These are phyloP conservation scores for Sternotherus odoratus DNA, from an alignment of 2,797 vertebrate genomes.

Conservation along the genomic window DNA sequence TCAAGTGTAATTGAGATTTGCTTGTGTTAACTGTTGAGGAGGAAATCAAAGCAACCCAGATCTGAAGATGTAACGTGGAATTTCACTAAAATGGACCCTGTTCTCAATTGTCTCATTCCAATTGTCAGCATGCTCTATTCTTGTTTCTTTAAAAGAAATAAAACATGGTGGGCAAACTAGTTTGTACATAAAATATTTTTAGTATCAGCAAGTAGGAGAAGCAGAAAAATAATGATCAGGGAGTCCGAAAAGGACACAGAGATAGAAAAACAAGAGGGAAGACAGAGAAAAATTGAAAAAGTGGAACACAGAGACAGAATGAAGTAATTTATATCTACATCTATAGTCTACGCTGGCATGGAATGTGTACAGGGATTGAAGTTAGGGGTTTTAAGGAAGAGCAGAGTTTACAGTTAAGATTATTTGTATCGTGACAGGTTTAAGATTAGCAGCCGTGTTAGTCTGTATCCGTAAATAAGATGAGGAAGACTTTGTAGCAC, in stretches of 20 bases:
- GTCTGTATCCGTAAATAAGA: no score
- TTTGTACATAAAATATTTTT: background rate
- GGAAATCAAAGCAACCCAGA: background rate
- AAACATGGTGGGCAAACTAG: background rate
- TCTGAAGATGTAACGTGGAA: background rate
- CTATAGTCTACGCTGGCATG: background rate
- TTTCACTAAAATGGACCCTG: background rate
- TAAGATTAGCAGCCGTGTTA: no score
- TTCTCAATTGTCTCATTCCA: background rate
- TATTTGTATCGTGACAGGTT: no score
- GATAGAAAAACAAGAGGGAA: background rate
- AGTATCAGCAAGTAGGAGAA: background rate
- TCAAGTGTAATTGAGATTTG: constrained; percentile 16
- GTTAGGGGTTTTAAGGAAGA: background rate
- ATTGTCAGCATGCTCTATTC: background rate
- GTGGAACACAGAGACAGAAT: background rate
- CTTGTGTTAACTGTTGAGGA: constrained; percentile 25
- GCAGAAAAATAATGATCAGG: background rate
- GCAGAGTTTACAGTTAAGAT: background rate
- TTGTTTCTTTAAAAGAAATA: constrained; percentile 6
- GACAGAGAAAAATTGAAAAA: background rate
- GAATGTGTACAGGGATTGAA: background rate
- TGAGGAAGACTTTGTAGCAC: no score
- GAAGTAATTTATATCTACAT: background rate
- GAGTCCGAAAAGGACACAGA: background rate